These are phyloP conservation scores for Rhombomys opimus DNA, from an alignment of 2,113 vertebrate species.

Conservation along the genomic window DNA sequence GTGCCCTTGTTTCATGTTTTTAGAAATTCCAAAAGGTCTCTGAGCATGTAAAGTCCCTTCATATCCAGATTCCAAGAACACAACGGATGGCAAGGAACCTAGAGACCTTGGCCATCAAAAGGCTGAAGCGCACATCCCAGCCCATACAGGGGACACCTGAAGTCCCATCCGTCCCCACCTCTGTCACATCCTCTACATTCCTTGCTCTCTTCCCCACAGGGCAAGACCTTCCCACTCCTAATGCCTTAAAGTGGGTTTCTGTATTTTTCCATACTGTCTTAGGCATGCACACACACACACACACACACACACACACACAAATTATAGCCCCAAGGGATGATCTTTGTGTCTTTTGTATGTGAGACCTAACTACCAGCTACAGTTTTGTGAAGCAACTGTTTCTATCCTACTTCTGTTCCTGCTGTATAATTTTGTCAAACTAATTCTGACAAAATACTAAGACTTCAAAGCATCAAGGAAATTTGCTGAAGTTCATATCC, in stretches of 20 bases:
- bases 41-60: neutral
- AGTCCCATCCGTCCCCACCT: no score
- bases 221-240: neutral
- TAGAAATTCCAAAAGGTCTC: neutral
- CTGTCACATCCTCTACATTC: neutral
- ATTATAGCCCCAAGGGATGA: neutral
- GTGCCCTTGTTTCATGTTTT: neutral
- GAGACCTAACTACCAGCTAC: neutral
- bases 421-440: neutral
- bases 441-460: slow-evolving; percentile 43
- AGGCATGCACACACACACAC: no score
- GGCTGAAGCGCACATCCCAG: neutral
- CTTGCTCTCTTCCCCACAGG: neutral
- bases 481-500: neutral
- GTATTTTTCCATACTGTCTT: neutral
- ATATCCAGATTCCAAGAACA: neutral
- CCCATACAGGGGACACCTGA: neutral
- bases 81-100: neutral
- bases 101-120: neutral
- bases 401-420: neutral
- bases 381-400: neutral
- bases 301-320: no score
- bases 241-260: neutral
- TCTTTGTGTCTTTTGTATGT: neutral
- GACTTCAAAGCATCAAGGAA: slow-evolving; percentile 42